phyloP scores from a whole-genome alignment of 2,888 invertebrate genomes.

The Melinaea menophilus region DNA sequence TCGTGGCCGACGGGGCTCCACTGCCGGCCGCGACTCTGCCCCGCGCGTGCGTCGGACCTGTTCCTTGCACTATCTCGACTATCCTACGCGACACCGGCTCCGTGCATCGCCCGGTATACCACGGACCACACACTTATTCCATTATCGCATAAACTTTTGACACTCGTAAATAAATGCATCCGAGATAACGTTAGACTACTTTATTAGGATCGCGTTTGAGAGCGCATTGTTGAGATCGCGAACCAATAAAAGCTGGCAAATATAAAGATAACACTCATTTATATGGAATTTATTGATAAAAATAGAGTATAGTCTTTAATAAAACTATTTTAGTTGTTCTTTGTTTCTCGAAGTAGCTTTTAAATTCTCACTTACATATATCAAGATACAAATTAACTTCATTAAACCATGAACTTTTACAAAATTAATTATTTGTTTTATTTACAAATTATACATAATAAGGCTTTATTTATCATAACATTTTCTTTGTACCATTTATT shows the following conservation, averaged over 20 bases:
- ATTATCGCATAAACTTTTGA: constrained; percentile 38
- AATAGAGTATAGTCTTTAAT: no score
- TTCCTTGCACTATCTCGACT: constrained; percentile 52
- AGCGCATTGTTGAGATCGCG: constrained; percentile 30
- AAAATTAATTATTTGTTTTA: no score
- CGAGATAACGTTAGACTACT: constrained; percentile 34
- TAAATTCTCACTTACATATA: no score
- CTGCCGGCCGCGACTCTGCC: constrained; percentile 46
- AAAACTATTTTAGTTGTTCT: no score
- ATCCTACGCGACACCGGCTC: constrained; percentile 36
- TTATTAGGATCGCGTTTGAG: constrained; percentile 27
- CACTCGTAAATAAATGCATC: constrained; percentile 37
- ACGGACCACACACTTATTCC: constrained; percentile 38
- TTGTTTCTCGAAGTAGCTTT: no score
- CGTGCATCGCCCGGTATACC: constrained; percentile 23
- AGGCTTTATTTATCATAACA: no score
- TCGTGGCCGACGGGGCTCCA: constrained; percentile 40
- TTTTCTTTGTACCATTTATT: no score
- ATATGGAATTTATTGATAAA: background rate
- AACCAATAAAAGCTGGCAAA: constrained; percentile 22
- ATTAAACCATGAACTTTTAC: no score
- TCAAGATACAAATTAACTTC: no score
- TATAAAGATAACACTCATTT: constrained; percentile 11
- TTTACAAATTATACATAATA: no score
- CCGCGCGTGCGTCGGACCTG: constrained; percentile 69